phyloP scores from a whole-genome alignment of 2,888 invertebrate species.

The Chirona hameri region DNA sequence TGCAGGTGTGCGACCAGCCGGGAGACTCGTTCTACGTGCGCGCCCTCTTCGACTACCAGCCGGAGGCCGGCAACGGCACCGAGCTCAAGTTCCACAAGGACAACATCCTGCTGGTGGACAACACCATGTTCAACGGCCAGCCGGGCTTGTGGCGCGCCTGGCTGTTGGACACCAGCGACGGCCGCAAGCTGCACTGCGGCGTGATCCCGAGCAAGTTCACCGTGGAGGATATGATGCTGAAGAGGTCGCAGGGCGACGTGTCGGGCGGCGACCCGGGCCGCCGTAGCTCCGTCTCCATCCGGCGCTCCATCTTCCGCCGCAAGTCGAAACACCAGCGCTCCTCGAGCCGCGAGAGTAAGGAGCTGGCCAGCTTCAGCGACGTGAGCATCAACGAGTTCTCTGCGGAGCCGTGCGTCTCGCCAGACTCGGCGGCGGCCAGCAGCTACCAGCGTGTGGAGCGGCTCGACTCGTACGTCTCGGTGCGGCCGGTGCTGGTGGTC shows the following conservation, averaged over 20 bases:
- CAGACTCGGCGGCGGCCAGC: conserved; percentile 64
- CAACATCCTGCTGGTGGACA: conserved; percentile 91
- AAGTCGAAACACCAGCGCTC: conserved; percentile 60
- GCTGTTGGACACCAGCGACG: conserved; percentile 78
- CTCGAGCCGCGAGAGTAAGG: conserved; percentile 71
- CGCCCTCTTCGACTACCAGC: conserved; percentile 76
- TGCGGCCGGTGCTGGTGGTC: conserved; percentile 85
- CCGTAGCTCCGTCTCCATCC: conserved; percentile 75
- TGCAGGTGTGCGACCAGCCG: conserved; percentile 88
- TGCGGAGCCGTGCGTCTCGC: conserved; percentile 57
- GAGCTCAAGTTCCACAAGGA: conserved; percentile 68
- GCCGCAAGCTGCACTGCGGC: conserved; percentile 83
- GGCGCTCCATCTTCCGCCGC: conserved; percentile 85
- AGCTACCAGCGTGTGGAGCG: conserved; percentile 88
- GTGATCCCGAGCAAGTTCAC: conserved; percentile 94
- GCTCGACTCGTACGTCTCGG: conserved; percentile 76
- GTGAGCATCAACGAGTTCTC: conserved; percentile 60
- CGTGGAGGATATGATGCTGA: conserved; percentile 73
- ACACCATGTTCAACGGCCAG: conserved; percentile 90
- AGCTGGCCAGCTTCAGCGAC: conserved; percentile 88
- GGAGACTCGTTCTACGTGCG: conserved; percentile 94
- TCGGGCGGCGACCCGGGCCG: conserved; percentile 49
- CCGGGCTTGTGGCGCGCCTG: conserved; percentile 91
- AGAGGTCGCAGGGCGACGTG: conserved; percentile 51
- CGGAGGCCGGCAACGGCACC: conserved; percentile 56